Conservation (phyloP, 92 coral and sea anemone species). For the Anthopleura xanthogrammica region DNA sequence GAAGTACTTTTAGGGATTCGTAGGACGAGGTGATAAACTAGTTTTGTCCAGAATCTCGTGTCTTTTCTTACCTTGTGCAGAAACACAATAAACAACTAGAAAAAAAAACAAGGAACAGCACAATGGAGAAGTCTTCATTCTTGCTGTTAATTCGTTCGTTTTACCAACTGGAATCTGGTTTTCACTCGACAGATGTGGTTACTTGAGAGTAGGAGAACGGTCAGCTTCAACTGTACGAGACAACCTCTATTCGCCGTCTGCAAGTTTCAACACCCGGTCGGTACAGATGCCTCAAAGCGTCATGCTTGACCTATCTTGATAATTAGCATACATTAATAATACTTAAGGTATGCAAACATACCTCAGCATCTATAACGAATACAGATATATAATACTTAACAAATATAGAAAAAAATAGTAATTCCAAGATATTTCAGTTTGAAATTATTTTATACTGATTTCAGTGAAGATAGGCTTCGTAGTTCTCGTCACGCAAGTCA, state of each 20-base stretch:
- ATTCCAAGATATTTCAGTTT: too few relatives aligned
- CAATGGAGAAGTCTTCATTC: constrained; percentile 33
- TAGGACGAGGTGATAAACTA: background rate
- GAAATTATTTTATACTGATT: too few relatives aligned
- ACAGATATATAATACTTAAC: too few relatives aligned
- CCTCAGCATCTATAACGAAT: too few relatives aligned
- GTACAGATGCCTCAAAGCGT: too few relatives aligned
- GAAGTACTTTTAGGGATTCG: background rate
- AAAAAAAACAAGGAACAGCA: constrained; percentile 14
- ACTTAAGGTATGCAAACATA: too few relatives aligned
- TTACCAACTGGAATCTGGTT: background rate
- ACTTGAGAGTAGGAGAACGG: background rate
- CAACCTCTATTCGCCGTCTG: background rate
- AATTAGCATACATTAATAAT: too few relatives aligned
- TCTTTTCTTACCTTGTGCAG: constrained; percentile 15
- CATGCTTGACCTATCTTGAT: too few relatives aligned
- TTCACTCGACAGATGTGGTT: constrained; percentile 5
- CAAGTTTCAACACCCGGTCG: too few relatives aligned
- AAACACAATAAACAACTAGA: constrained; percentile 11
- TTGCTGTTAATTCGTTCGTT: constrained; percentile 18
- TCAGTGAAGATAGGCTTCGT: too few relatives aligned
- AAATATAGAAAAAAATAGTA: too few relatives aligned
- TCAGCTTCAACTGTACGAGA: background rate
- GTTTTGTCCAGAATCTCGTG: background rate
- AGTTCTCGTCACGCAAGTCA: too few relatives aligned